Evolutionary conservation across 2,888 invertebrate genomes (phyloP), one percentile per base, ranked within the genome.

Genomic region (Eupithecia subfuscata): DNA sequence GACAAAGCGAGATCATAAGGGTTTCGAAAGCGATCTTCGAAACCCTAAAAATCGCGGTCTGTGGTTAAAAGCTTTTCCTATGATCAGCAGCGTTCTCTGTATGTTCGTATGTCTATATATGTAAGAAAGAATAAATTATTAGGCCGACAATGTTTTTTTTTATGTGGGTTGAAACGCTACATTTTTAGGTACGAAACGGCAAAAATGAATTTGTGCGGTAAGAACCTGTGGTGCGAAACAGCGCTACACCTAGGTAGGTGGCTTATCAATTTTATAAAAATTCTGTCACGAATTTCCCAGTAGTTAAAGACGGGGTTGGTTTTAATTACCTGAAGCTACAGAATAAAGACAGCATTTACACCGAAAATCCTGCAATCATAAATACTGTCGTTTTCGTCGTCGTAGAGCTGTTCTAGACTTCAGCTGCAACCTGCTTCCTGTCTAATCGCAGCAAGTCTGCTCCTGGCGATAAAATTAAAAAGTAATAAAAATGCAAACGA

Each of bases 401-500:
- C 14, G 22, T 60, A 60, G 12, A 60, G 60, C 22, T 60, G 25
- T 40, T 60, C 25, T 34, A 68, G 68, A n/a, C 6, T 25, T 16
- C 43, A 64, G n/a, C n/a, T 25, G n/a, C 45, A 71, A 48, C 14
- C 40, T 22, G 71, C 48, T 25, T 75, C 11, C 22, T n/a, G n/a
- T 48, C 30, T 64, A 22, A 72, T 64, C 56, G 45, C 14, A 30
- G 52, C 71, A 34, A 69, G 76, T 72, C 80, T 76, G 80, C 73
- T 76, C 74, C 37, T 71, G 67, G 74, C 77, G 76, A 80, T 75
- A 79, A 78, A 83, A 83, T 83, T 82, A 82, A 80, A 82, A 82
- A 81, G 82, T 82, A 82, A 84, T 84, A 82, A 83, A 84, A 83
- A 84, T 84, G 83, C 83, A 81, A 84, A 84, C 83, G 83, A 83